Conservation (phyloP, 1,140 invertebrate species). For the Zaprionus ornatus region DNA sequence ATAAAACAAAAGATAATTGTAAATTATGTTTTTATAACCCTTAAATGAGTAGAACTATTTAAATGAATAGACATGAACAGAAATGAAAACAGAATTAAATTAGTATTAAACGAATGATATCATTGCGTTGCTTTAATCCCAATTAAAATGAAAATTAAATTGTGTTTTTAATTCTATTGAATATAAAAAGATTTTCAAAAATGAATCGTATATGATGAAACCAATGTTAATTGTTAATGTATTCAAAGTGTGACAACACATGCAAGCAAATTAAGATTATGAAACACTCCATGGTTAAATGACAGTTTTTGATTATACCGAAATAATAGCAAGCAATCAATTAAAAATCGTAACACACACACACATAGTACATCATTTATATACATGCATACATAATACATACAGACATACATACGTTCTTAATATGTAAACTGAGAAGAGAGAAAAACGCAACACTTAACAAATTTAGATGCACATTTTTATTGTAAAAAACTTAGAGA, state of each 20-base stretch:
- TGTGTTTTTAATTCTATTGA: constrained; percentile 55
- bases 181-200: constrained; percentile 29
- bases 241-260: constrained; percentile 62
- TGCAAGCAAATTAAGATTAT: constrained; percentile 64
- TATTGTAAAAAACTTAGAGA: constrained; percentile 32
- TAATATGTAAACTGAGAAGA: constrained; percentile 5
- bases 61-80: constrained; percentile 8
- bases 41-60: constrained; percentile 54
- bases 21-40: constrained; percentile 63
- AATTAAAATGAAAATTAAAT: constrained; percentile 31
- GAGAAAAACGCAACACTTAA: constrained; percentile 12
- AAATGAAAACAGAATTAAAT: constrained; percentile 39
- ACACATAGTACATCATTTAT: constrained; percentile 36
- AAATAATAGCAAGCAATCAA: constrained; percentile 68
- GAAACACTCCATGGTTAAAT: constrained; percentile 44
- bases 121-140: constrained; percentile 63
- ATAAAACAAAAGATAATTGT: constrained; percentile 45
- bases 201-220: constrained; percentile 43
- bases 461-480: constrained; percentile 48
- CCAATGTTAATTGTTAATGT: constrained; percentile 75
- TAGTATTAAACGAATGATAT: constrained; percentile 55
- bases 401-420: constrained; percentile 22
- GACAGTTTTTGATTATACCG: constrained; percentile 58
- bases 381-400: constrained; percentile 27
- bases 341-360: constrained; percentile 39